phyloP scores from a whole-genome alignment of 2,888 invertebrate species.

The Lepeophtheirus nordmannii region DNA sequence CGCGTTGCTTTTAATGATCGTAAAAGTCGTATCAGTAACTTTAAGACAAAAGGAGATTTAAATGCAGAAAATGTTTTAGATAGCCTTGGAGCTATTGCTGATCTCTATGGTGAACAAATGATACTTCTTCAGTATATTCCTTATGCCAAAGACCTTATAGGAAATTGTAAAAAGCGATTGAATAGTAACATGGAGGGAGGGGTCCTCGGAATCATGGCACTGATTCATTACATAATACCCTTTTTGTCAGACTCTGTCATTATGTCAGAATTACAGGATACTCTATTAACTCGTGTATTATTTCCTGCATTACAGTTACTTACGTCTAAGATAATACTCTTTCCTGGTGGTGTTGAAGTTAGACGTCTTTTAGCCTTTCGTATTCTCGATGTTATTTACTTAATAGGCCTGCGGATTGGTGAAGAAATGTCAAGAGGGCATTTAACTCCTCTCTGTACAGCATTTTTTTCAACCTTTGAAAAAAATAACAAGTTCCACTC shows the following conservation, averaged over 20 bases:
- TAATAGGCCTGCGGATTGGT: constrained; percentile 41
- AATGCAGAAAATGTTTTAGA: constrained; percentile 74
- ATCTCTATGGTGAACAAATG: constrained; percentile 70
- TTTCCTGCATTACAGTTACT: constrained; percentile 64
- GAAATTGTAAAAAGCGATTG: constrained; percentile 59
- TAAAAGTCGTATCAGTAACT: constrained; percentile 6
- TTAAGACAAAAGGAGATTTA: constrained; percentile 44
- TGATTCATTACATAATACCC: constrained; percentile 62
- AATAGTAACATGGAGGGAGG: constrained; percentile 74
- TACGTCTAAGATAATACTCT: constrained; percentile 58
- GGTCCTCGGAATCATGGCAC: constrained; percentile 61
- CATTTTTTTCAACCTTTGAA: constrained; percentile 48
- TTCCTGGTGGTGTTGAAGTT: constrained; percentile 62
- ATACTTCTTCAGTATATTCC: constrained; percentile 76
- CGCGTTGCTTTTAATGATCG: not conserved
- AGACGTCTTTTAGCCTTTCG: constrained; percentile 62
- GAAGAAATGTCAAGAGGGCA: constrained; percentile 37
- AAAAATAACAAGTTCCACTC: constrained; percentile 42
- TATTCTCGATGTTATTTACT: constrained; percentile 61
- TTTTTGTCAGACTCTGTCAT: constrained; percentile 64
- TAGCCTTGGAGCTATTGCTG: constrained; percentile 44
- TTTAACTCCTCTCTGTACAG: constrained; percentile 32
- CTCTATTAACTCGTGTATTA: constrained; percentile 62
- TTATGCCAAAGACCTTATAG: constrained; percentile 68
- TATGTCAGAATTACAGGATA: constrained; percentile 66